Base-by-base conservation (phyloP, 2,888 invertebrate genomes). In the Leptothorax acervorum region DNA sequence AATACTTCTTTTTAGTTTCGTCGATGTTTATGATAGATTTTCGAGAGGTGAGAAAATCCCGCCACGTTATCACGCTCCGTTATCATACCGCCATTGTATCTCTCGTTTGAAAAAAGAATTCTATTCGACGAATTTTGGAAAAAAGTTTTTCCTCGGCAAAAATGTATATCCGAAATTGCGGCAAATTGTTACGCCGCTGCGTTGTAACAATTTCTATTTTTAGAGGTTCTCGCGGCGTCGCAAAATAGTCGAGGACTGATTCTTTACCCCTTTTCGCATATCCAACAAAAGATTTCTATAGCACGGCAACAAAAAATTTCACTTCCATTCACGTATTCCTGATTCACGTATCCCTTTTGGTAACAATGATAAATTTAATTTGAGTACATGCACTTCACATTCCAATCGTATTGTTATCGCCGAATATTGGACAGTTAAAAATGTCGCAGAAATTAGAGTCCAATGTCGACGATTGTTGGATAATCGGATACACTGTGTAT, bases 1-100 rank as follows among this genome's bases (percentile, higher is more conserved):
- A 81, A 71, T 81, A 71, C 39, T 81, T 60, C 60, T 71, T 81
- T 81, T 81, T 81, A 60, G 48, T 71, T 71, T 60, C 71, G 79
- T n/a, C 71, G 28, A 81, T 81, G 79, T 71, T 81, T 81, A 81
- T 71, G 71, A 81, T 81, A 81, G 79, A 81, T 81, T 81, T 79
- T 81, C 60, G 60, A 81, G 79, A 71, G 79, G 71, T 81, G 79
- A 71, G 79, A 81, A 71, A 81, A 81, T 81, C 35, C 48, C 35
- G 71, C 35, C 48, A 39, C 79, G 79, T 71, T 81, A 81, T 79
- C 60, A 28, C 71, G 60, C 48, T 9, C 60, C 79, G 79, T 48
- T 70, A 79, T 79, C 60, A 60, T 31, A 60, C 60, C 31, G 11
- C 45, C 5, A 79, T 70, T 60, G 71, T 71, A 71, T n/a, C n/a